Evolutionary conservation across 2,113 vertebrate genomes (phyloP).

Genomic region (Podocnemis expansa): DNA sequence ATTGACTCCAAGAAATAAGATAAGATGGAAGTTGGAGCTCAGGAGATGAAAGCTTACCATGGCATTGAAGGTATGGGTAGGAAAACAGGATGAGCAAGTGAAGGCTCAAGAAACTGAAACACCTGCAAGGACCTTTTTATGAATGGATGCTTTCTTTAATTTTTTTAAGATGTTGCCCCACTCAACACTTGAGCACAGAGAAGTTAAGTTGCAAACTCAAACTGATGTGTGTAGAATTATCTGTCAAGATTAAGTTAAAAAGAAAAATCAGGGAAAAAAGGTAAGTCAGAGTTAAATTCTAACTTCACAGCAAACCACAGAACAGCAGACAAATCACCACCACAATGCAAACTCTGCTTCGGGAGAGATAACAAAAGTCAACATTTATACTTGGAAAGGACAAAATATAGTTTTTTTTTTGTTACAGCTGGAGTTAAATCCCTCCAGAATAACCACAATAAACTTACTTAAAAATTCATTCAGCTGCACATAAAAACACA

Average conservation of each 20-base stretch:
- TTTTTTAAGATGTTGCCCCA: neutral
- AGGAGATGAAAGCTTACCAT: neutral
- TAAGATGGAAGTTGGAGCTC: neutral
- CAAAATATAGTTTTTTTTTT: neutral
- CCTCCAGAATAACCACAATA: neutral
- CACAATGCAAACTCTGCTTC: neutral
- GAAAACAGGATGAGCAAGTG: neutral
- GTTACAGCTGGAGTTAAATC: neutral
- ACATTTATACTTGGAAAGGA: neutral
- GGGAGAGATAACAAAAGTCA: neutral
- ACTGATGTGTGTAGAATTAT: neutral
- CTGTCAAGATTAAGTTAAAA: neutral
- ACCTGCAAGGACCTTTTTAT: neutral
- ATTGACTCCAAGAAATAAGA: neutral
- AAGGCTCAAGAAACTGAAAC: neutral
- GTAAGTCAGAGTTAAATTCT: neutral
- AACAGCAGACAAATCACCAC: neutral
- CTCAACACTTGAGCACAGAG: neutral
- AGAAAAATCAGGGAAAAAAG: neutral
- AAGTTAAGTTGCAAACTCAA: neutral
- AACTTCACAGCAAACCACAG: neutral
- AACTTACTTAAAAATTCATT: neutral
- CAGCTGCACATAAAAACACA: neutral
- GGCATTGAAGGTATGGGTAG: neutral
- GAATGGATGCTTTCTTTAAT: neutral